Evolutionary conservation across 1,140 invertebrate genomes (phyloP).

Genomic region (Scaptodrosophila lebanonensis): DNA sequence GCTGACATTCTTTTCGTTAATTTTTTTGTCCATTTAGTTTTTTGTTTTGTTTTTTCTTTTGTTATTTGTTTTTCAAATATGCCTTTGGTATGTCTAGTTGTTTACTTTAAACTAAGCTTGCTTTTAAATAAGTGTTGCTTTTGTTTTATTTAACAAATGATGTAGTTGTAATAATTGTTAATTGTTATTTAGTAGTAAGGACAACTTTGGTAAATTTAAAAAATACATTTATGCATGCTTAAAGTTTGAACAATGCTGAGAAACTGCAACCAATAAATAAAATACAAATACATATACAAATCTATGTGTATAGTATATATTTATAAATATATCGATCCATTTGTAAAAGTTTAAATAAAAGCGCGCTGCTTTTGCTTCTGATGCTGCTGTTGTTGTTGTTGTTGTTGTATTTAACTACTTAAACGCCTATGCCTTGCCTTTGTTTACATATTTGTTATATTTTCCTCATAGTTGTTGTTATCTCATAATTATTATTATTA

Average conservation of each 20-base stretch:
- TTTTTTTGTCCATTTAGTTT: constrained; percentile 30
- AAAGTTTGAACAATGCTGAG: constrained; percentile 26
- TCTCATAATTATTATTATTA: constrained; percentile 27
- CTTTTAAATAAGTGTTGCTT: constrained; percentile 49
- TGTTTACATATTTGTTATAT: constrained; percentile 32
- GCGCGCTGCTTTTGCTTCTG: too few species aligned
- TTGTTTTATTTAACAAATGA: constrained; percentile 52
- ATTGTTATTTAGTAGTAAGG: constrained; percentile 69
- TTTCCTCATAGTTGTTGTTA: constrained; percentile 11
- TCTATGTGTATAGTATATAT: too few species aligned
- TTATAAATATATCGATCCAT: neutral
- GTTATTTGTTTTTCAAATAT: constrained; percentile 50
- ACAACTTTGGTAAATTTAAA: constrained; percentile 75
- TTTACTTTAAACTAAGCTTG: constrained; percentile 47
- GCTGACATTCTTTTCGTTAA: constrained; percentile 26
- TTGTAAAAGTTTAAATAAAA: too few species aligned
- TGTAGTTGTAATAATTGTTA: constrained; percentile 49
- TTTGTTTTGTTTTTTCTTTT: constrained; percentile 23
- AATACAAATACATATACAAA: too few species aligned
- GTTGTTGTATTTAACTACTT: constrained; percentile 33
- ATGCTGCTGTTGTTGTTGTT: constrained; percentile 2
- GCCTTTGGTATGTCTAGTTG: constrained; percentile 76
- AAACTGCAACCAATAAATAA: constrained; percentile 14
- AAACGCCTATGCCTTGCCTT: constrained; percentile 36
- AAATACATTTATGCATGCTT: constrained; percentile 37